These are phyloP conservation scores for Atlantisia rogersi DNA, from an alignment of 2,113 vertebrate genomes.

Conservation along the genomic window DNA sequence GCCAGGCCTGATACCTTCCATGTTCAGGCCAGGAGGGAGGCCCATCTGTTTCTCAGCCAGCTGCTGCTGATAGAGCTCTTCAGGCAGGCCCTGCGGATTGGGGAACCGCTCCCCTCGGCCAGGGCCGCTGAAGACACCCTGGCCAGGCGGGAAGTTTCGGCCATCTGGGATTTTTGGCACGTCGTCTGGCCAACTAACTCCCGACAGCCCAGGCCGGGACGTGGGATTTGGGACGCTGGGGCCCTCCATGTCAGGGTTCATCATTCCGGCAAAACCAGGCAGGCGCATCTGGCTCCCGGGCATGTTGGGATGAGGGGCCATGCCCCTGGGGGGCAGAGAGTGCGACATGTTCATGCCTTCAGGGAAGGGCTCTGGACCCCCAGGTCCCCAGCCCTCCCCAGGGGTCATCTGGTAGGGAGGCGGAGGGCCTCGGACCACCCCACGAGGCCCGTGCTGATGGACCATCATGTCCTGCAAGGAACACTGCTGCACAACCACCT, in stretches of 20 bases:
- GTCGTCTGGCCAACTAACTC: slow-evolving; percentile 95
- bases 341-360: slow-evolving; percentile 87
- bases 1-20: slow-evolving; percentile 80
- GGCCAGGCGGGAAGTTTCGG: slow-evolving; percentile 90
- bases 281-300: slow-evolving; percentile 88
- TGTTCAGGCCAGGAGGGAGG: slow-evolving; percentile 89
- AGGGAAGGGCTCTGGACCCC: slow-evolving; percentile 88
- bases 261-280: slow-evolving; percentile 94
- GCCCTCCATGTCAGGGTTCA: slow-evolving; percentile 95
- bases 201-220: slow-evolving; percentile 85
- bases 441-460: slow-evolving; percentile 92
- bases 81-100: slow-evolving; percentile 91
- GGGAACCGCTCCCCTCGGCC: slow-evolving; percentile 94
- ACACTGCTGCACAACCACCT: slow-evolving; percentile 90
- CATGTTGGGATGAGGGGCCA: slow-evolving; percentile 87
- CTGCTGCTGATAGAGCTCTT: slow-evolving; percentile 95
- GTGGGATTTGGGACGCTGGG: slow-evolving; percentile 81
- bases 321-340: slow-evolving; percentile 89
- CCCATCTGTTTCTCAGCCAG: slow-evolving; percentile 92
- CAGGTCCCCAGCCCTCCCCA: slow-evolving; percentile 91
- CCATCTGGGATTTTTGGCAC: slow-evolving; percentile 95
- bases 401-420: slow-evolving; percentile 96
- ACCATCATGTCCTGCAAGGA: slow-evolving; percentile 97
- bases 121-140: slow-evolving; percentile 91
- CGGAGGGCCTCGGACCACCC: slow-evolving; percentile 91